Conservation (phyloP, 2,888 invertebrate genomes). For the Lasioglossum calceatum region DNA sequence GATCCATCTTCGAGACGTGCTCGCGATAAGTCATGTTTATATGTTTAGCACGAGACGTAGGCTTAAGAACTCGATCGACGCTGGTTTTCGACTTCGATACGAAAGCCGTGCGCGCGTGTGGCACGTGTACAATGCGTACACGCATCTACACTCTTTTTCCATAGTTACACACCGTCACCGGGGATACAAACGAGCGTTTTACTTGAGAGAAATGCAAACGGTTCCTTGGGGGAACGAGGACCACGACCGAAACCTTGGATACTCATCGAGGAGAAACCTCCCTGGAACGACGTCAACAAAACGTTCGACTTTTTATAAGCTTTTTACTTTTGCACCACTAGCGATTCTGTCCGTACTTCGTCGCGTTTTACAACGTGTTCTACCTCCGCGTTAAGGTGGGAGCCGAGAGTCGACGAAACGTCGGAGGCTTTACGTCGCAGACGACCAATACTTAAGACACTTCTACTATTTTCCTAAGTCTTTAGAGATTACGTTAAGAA, state of each 20-base stretch:
- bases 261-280: constrained; percentile 24
- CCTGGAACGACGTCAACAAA: constrained; percentile 18
- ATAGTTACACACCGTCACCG: background rate
- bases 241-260: constrained; percentile 17
- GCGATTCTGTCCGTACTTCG: constrained; percentile 51
- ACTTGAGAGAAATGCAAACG: background rate
- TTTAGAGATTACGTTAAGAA: constrained; percentile 1
- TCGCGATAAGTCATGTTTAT: constrained; percentile 4
- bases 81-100: constrained; percentile 16
- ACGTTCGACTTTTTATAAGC: constrained; percentile 59
- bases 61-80: constrained; percentile 17
- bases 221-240: background rate
- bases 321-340: constrained; percentile 63
- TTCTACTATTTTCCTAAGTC: constrained; percentile 34
- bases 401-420: background rate
- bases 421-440: background rate
- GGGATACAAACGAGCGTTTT: background rate
- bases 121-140: constrained; percentile 15
- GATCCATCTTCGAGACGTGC: constrained; percentile 4
- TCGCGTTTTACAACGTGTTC: constrained; percentile 26
- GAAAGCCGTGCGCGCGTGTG: background rate
- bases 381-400: constrained; percentile 36
- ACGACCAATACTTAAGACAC: constrained; percentile 41
- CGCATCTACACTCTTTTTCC: background rate
- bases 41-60: background rate